Base-by-base conservation (phyloP, 1,140 invertebrate genomes). In the Sinonovacula constricta region DNA sequence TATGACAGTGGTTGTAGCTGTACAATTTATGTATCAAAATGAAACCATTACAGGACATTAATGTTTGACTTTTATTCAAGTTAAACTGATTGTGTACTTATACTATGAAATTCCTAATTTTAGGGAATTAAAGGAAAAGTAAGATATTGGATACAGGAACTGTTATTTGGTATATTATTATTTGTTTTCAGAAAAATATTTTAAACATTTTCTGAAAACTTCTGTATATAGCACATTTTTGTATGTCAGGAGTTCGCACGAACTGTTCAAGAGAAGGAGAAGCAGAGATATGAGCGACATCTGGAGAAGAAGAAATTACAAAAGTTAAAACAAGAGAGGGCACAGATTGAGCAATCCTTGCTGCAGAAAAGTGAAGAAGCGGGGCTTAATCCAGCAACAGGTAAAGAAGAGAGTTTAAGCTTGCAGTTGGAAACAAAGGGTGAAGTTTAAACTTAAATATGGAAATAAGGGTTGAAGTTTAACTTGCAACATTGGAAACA, bases 241-340 rank as follows among this genome's bases (percentile, higher is more conserved):
- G n/a, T n/a, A n/a, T n/a, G n/a, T n/a, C 36, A 91, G 91, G 86
- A 88, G 74, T 81, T 91, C 51, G 90, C 91, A 3, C 71, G 85
- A 36, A 81, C 84, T 57, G 78, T 90, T 28, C 90, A 91, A 74
- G 89, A 90, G 39, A 91, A 90, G 76, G 91, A 92, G 77, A 90
- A 89, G 71, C 69, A 85, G 60, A 85, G 86, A 66, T 88, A 89
- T 72, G 86, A 89, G 57, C 74, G 85, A 54, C 85, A 90, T 34
- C 69, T 88, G 72, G 80, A 89, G 67, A 91, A 89, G 79, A 87
- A 90, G 62, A 80, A 85, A 62, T 86, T 88, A 71, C 82, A 85
- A 54, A 87, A 90, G 68, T 69, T 90, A 59, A 85, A 86, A 57
- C 85, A 84, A 72, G 86, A 89, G 74, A 76, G 89, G 53, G 86